Evolutionary conservation across 2,113 vertebrate species (phyloP), one percentile per base, ranked within the genome.

Genomic region (Mirounga angustirostris): DNA sequence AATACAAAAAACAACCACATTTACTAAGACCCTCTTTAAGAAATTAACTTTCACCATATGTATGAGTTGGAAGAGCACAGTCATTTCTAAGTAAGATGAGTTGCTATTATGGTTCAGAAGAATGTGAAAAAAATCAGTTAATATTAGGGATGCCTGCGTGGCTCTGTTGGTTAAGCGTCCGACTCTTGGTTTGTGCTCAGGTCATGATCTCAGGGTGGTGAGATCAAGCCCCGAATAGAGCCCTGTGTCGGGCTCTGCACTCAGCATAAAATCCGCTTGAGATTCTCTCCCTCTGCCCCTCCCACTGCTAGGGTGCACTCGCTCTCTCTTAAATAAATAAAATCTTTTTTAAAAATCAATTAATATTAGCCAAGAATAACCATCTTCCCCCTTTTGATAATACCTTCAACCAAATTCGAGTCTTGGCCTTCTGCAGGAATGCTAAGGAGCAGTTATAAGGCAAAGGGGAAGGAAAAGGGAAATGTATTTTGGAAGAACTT

Each of bases 361-460:
- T 65, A 89, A 84, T 84, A 82, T 36, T 95, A 7, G 11, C 33
- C n/a, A 93, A 96, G 50, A 76, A 46, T 82, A 89, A 88, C 73
- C 1, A 8, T 76, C 24, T 52, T 46, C 26, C 4, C 14, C 50
- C 50, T 79, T 91, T 91, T 67, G 36, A 30, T 81, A 94, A 33
- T 56, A 81, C 59, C 40, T 40, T 63, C 59, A 74, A 46, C 36
- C 30, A 46, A 91, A 71, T 82, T 84, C 43, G 56, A 79, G 28
- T 7, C 11, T 50, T 84, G 36, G 12, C 5, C 30, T 7, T 85
- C 85, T 85, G 21, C 28, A 80, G 46, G 56, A 88, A 24, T 76
- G 8, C 15, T 84, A 56, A 78, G 22, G 4, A 74, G 22, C 61
- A 95, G 22, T 40, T 61, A 24, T 16, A 61, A 95, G 24, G 0